Conservation (phyloP, 2,888 invertebrate species). For the Clistopyga incitator region DNA sequence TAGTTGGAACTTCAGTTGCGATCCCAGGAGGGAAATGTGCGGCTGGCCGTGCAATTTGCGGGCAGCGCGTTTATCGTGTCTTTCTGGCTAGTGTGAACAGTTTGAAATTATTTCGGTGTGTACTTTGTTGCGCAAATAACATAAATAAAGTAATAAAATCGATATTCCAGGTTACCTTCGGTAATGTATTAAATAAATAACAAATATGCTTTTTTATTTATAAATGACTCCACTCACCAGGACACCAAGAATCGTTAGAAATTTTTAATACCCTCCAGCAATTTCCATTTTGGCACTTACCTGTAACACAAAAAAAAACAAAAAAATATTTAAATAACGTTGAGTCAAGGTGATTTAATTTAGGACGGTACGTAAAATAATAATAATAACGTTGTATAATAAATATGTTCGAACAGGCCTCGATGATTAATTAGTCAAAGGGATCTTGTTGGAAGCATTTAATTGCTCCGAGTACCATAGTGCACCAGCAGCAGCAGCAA, state of each 20-base stretch:
- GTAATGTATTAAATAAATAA: neutral
- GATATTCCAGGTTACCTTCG: too few relatives aligned
- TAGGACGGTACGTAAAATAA: neutral
- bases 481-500: conserved; percentile 1
- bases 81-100: neutral
- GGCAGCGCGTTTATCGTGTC: neutral
- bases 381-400: neutral
- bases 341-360: conserved; percentile 9
- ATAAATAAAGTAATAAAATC: neutral
- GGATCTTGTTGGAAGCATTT: conserved; percentile 6
- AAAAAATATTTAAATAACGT: conserved; percentile 8
- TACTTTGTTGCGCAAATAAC: conserved; percentile 20
- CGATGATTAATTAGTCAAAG: conserved; percentile 11
- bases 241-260: neutral
- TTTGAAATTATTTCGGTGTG: conserved; percentile 36
- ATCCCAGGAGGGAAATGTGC: conserved; percentile 47
- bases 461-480: conserved; percentile 10
- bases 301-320: conserved; percentile 72
- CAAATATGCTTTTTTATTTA: neutral
- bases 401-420: neutral
- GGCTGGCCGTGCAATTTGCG: neutral
- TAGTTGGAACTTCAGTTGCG: conserved; percentile 26
- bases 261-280: neutral
- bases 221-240: conserved; percentile 15
- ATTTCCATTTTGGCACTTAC: conserved; percentile 69